Conservation (phyloP, 2,113 vertebrate genomes). For the Corythoichthys intestinalis region DNA sequence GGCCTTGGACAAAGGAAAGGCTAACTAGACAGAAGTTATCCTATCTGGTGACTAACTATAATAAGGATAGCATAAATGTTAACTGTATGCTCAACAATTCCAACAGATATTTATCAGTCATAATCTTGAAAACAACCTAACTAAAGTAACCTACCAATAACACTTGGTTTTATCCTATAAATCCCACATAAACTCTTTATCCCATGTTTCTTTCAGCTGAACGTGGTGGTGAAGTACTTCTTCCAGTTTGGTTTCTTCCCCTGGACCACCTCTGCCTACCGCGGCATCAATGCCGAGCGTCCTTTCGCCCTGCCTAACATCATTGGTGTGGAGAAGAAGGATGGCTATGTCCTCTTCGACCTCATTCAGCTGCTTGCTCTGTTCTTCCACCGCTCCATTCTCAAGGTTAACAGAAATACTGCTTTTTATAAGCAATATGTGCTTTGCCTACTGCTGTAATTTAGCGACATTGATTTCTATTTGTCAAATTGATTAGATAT, state of each 20-base stretch:
- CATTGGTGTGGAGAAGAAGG: slow-evolving; percentile 71
- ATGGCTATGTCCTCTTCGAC: slow-evolving; percentile 62
- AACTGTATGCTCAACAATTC: no score
- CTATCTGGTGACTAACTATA: no score
- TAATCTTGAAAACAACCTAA: background rate
- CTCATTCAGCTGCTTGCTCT: slow-evolving; percentile 71
- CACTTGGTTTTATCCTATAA: background rate
- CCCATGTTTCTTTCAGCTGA: slow-evolving; percentile 57
- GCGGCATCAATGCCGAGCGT: slow-evolving; percentile 69
- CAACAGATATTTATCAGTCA: background rate
- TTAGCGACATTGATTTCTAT: no score
- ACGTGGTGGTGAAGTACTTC: slow-evolving; percentile 78
- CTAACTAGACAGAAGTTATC: no score
- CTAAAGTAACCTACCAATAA: background rate
- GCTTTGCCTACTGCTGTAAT: no score
- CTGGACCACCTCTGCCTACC: slow-evolving; percentile 69
- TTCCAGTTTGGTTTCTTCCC: slow-evolving; percentile 80
- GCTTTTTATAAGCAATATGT: background rate
- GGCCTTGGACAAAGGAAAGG: no score
- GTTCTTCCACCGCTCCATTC: slow-evolving; percentile 71
- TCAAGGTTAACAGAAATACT: slow-evolving; percentile 54
- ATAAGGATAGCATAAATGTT: no score
- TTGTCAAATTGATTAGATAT: no score
- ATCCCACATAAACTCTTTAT: background rate
- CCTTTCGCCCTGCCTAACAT: slow-evolving; percentile 73